Evolutionary conservation across 1,140 invertebrate species (phyloP).

Genomic region (Papilio machaon): DNA sequence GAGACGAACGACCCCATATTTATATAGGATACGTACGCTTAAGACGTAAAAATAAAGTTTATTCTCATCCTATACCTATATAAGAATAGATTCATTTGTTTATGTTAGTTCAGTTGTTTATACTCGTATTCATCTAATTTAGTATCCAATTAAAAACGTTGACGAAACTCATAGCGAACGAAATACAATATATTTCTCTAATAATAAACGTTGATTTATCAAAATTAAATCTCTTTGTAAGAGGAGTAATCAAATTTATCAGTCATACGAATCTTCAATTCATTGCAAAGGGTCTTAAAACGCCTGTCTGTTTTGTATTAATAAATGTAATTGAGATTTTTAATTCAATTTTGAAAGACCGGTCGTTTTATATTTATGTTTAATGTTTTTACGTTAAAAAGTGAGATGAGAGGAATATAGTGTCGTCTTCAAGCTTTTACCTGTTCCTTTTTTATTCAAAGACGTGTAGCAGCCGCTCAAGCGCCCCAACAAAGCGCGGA

Average conservation of each 20-base stretch:
- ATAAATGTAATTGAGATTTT: conserved; percentile 52
- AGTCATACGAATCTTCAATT: conserved; percentile 75
- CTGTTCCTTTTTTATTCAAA: conserved; percentile 45
- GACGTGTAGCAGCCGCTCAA: conserved; percentile 41
- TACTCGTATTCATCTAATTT: conserved; percentile 21
- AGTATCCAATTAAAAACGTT: conserved; percentile 8
- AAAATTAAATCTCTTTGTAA: conserved; percentile 80
- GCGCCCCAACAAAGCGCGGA: conserved; percentile 43
- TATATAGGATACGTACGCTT: conserved; percentile 54
- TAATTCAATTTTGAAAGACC: background rate
- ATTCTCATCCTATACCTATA: conserved; percentile 5
- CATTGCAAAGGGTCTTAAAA: conserved; percentile 70
- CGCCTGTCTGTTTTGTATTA: conserved; percentile 59
- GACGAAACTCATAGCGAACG: conserved; percentile 45
- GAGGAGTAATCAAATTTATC: conserved; percentile 79
- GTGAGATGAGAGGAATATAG: conserved; percentile 10
- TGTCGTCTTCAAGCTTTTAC: conserved; percentile 40
- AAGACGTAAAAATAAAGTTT: conserved; percentile 14
- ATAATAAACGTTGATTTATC: conserved; percentile 78
- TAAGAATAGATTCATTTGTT: background rate
- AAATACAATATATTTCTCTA: conserved; percentile 71
- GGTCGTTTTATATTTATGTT: background rate
- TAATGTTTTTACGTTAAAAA: background rate
- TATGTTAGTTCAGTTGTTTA: background rate
- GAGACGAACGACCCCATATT: conserved; percentile 63